A percentile compares a stretch with the other conserved stretches of the same genome.
Evolutionary conservation across 2,113 vertebrate genomes (phyloP).

Genomic region (Microcebus tavaratra): DNA sequence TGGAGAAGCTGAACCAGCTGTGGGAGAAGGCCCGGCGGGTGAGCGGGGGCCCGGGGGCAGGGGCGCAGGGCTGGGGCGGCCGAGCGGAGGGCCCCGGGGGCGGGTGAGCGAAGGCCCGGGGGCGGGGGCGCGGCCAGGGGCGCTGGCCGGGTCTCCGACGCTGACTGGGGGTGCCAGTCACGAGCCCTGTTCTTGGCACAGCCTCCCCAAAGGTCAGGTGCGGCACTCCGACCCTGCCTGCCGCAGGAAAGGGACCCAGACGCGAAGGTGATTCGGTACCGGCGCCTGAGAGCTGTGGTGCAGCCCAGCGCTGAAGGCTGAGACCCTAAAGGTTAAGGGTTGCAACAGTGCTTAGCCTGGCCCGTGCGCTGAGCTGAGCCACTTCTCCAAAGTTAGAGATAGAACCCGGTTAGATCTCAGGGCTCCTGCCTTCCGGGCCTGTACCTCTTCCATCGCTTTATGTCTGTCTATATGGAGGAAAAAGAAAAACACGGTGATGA

Average conservation of each 20-base stretch:
- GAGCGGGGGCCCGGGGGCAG: constrained; percentile 58
- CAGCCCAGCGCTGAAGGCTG: background rate
- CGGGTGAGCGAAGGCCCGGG: background rate
- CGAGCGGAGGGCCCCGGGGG: background rate
- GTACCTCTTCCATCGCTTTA: background rate
- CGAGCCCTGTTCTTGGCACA: background rate
- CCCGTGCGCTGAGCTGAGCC: background rate
- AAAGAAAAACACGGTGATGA: background rate
- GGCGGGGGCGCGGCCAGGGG: background rate
- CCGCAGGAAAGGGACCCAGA: too few relatives aligned
- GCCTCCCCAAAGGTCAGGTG: background rate
- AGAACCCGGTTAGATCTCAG: background rate
- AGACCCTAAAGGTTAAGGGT: background rate
- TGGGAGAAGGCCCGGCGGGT: constrained; percentile 97
- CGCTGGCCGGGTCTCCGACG: background rate
- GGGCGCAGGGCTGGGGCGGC: background rate
- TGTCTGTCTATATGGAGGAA: background rate
- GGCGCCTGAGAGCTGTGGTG: too few relatives aligned
- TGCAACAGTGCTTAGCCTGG: background rate
- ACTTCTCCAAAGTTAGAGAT: background rate
- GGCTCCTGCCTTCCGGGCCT: too few relatives aligned
- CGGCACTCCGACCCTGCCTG: background rate
- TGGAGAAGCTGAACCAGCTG: constrained; percentile 93
- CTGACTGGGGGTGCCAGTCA: background rate
- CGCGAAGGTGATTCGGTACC: background rate